Base-by-base conservation (phyloP, 1,140 invertebrate genomes). In the Sitodiplosis mosellana region DNA sequence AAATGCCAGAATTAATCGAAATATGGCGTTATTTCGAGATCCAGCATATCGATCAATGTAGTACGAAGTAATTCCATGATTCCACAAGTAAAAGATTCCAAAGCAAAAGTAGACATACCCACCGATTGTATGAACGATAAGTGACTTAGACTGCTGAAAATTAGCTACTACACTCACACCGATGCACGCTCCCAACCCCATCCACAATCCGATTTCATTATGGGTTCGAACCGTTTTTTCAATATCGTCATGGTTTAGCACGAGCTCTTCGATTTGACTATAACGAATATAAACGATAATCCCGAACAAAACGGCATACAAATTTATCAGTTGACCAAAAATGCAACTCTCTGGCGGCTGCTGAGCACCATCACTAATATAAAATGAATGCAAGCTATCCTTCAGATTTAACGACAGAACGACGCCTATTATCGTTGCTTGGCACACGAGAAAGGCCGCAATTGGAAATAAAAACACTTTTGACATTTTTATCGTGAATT, bases 331-430 rank as follows among this genome's bases (percentile, higher is more conserved):
- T 62, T 83, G 80, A 12, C 74, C 79, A 61, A 87, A 87, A 46
- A 85, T 72, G 59, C 81, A 86, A 60, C 80, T 83, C 56, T 86
- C 83, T 22, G 83, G 83, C 10, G 79, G 70, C 49, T 73, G 69
- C 5, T 81, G 78, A 5, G 78, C 82, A 12, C 79, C 77, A 61
- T 87, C 83, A 55, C 80, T 83, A 47, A 87, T 85, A 56, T 85
- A 87, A 1, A 82, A 81, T 53, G 83, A 81, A 22, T 74, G 72
- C 19, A 76, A 69, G 51, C 78, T 73, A 21, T 73, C 73, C 41
- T 75, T 62, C 41, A 69, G 51, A 1, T 82, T 73, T 5, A 80
- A 72, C 41, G 78, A 72, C 46, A 72, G 66, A 53, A 81, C 19
- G 19, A 73, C 74, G 45, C 69, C 58, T 19, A 76, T 58, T 52